A percentile compares a stretch with the other conserved stretches of the same genome.
Evolutionary conservation across 2,797 vertebrate species (phyloP).

Genomic region (Phoeniculus purpureus): DNA sequence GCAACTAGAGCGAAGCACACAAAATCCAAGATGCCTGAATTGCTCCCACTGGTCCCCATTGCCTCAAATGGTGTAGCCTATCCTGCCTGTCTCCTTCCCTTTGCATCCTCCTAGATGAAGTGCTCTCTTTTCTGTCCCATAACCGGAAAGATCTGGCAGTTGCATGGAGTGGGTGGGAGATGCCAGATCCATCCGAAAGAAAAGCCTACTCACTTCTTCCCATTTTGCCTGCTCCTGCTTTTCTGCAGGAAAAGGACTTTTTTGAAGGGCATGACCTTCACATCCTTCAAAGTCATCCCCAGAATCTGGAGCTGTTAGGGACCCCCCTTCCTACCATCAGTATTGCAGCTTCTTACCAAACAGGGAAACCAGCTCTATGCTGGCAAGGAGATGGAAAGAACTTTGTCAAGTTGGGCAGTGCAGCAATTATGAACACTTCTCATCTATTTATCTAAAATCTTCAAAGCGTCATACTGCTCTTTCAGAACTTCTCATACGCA

Average conservation of each 20-base stretch:
- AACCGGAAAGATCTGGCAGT: not conserved
- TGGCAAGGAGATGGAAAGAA: not conserved
- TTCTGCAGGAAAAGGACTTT: too few relatives aligned
- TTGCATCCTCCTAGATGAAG: not conserved
- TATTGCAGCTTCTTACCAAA: not conserved
- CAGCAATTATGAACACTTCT: not conserved
- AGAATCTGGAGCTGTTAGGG: not conserved
- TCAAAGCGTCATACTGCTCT: not conserved
- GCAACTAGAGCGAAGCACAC: not conserved
- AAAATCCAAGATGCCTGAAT: not conserved
- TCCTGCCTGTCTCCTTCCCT: not conserved
- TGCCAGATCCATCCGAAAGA: accelerated
- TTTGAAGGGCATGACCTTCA: too few relatives aligned
- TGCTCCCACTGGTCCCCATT: not conserved
- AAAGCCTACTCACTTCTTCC: not conserved
- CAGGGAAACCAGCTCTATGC: accelerated
- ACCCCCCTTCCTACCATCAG: not conserved
- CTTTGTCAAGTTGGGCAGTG: not conserved
- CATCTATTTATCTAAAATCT: not conserved
- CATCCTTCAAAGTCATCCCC: not conserved
- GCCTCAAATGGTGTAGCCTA: not conserved
- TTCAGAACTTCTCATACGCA: not conserved
- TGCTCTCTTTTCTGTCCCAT: not conserved
- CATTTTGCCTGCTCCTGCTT: not conserved
- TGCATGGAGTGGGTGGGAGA: not conserved